These are phyloP conservation scores for Peromyscus nudipes DNA, from an alignment of 2,797 vertebrate species.

Conservation along the genomic window DNA sequence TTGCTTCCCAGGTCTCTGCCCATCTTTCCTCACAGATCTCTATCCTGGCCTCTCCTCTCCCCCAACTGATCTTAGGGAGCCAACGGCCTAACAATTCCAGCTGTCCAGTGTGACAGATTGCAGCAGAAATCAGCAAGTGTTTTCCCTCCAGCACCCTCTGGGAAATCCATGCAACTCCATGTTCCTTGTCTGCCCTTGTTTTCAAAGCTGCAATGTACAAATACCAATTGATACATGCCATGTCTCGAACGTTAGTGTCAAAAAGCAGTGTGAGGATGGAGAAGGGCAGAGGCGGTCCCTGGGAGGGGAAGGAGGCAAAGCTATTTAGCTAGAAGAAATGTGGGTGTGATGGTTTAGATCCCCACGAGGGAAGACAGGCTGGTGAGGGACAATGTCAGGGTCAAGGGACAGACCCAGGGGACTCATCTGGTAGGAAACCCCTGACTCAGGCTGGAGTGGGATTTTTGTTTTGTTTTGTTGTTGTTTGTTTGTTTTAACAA, in stretches of 20 bases:
- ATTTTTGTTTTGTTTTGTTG: neutral
- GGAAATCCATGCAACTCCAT: constrained; percentile 63
- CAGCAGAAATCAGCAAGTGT: constrained; percentile 67
- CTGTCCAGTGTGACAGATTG: constrained; percentile 58
- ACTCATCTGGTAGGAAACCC: neutral
- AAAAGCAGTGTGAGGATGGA: neutral
- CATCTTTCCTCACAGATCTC: neutral
- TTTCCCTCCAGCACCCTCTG: constrained; percentile 64
- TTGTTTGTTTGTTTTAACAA: neutral
- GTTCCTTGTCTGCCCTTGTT: constrained; percentile 47
- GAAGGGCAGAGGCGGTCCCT: neutral
- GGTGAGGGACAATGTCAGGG: neutral
- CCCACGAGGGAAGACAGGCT: neutral
- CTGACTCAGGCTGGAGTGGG: neutral
- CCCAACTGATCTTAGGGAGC: neutral
- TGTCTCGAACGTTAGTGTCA: neutral
- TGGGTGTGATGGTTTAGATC: neutral
- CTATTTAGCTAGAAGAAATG: constrained; percentile 51
- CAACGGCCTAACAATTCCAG: constrained; percentile 42
- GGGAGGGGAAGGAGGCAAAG: constrained; percentile 46
- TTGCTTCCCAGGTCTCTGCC: neutral
- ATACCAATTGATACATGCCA: constrained; percentile 61
- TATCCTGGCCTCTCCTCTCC: neutral
- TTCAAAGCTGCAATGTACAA: constrained; percentile 56
- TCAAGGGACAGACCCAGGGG: neutral